Conservation (phyloP, 2,888 invertebrate genomes). For the Tortricodes alternella region DNA sequence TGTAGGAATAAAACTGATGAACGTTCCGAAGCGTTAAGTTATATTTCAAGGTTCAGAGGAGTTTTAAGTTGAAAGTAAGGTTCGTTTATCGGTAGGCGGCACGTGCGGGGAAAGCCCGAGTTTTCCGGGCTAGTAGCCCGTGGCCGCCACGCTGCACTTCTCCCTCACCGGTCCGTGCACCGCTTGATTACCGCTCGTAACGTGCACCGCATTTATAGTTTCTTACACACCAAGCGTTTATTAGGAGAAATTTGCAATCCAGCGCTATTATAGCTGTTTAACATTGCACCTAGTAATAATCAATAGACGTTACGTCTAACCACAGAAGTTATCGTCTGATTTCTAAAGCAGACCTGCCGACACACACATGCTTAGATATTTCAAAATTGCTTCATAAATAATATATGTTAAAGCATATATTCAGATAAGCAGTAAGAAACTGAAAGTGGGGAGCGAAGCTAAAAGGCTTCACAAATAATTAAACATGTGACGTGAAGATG, state of each 20-base stretch:
- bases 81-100: slow-evolving; percentile 21
- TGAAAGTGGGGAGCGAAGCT: slow-evolving; percentile 23
- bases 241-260: slow-evolving; percentile 18
- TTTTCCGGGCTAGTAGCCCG: slow-evolving; percentile 71
- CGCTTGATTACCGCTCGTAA: slow-evolving; percentile 53
- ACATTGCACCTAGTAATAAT: slow-evolving; percentile 10
- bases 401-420: slow-evolving; percentile 15
- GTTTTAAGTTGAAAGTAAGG: background rate
- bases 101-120: slow-evolving; percentile 61
- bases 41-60: no score
- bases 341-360: background rate
- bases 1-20: no score
- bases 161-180: slow-evolving; percentile 60
- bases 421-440: slow-evolving; percentile 27
- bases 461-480: slow-evolving; percentile 30
- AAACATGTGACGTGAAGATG: slow-evolving; percentile 24
- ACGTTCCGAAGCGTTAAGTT: no score
- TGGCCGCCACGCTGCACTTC: slow-evolving; percentile 62
- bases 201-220: slow-evolving; percentile 33
- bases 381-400: slow-evolving; percentile 7
- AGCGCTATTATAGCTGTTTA: slow-evolving; percentile 8
- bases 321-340: background rate
- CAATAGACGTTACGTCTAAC: slow-evolving; percentile 3
- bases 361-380: background rate
- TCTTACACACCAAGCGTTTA: slow-evolving; percentile 16